Evolutionary conservation across 2,888 invertebrate genomes (phyloP).

Genomic region (Sabatieria punctata): DNA sequence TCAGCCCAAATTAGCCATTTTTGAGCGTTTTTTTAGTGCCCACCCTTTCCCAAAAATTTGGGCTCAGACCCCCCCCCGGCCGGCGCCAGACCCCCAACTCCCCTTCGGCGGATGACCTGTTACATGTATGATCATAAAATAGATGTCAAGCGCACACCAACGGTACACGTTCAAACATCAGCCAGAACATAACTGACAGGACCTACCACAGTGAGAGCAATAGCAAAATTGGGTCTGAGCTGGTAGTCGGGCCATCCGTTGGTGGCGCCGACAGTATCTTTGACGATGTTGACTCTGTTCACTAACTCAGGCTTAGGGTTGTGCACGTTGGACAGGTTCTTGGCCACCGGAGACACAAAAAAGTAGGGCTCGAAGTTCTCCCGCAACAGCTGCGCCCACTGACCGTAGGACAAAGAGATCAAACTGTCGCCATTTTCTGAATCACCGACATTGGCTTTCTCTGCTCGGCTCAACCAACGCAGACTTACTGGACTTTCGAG

Average conservation of each 20-base stretch:
- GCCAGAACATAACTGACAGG: no score
- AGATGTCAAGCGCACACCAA: no score
- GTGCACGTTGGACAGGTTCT: conserved; percentile 17
- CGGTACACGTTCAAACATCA: no score
- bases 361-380: conserved; percentile 69
- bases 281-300: conserved; percentile 72
- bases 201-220: conserved; percentile 73
- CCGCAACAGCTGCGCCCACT: conserved; percentile 71
- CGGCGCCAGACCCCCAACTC: no score
- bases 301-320: conserved; percentile 52
- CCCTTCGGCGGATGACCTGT: no score
- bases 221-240: conserved; percentile 75
- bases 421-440: neutral
- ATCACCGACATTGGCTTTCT: neutral
- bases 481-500: neutral
- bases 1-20: no score
- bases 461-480: neutral
- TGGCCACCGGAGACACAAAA: conserved; percentile 50
- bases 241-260: conserved; percentile 84
- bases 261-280: conserved; percentile 61
- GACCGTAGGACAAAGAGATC: conserved; percentile 44
- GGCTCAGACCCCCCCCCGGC: no score
- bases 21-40: no score
- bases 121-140: no score
- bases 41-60: no score